A percentile compares a stretch with the other conserved stretches of the same genome.
Conservation (phyloP, 1,140 invertebrate species). For the Zophobas atratus region DNA sequence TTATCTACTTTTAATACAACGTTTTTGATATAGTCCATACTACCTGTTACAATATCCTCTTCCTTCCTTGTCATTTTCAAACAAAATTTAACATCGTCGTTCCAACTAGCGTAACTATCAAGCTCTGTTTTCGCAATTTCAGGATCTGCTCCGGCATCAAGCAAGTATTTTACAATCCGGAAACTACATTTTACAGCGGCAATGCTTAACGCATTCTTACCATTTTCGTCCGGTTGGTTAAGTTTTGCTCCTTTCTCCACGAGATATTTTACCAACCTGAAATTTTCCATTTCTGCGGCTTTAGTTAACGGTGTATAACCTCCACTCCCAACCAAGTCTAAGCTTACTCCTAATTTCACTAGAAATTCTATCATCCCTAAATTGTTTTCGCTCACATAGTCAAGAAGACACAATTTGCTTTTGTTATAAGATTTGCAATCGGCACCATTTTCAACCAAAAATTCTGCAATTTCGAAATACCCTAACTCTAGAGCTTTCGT, state of each 20-base stretch:
- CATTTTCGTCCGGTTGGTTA: constrained; percentile 3
- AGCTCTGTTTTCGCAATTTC: background rate
- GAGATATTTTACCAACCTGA: constrained; percentile 8
- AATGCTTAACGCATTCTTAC: background rate
- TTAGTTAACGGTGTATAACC: constrained; percentile 3
- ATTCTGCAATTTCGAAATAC: constrained; percentile 18
- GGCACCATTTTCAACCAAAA: constrained; percentile 12
- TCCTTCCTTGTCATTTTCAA: background rate
- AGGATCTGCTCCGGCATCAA: background rate
- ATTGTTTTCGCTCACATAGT: background rate
- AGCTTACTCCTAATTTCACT: background rate
- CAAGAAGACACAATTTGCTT: background rate
- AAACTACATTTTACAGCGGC: background rate
- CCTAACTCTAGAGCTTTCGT: background rate
- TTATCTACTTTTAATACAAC: too few relatives aligned
- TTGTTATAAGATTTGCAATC: background rate
- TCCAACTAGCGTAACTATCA: background rate
- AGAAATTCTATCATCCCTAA: background rate
- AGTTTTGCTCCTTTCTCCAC: constrained; percentile 30
- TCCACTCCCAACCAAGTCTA: background rate
- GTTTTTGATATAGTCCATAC: too few relatives aligned
- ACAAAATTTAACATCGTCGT: background rate
- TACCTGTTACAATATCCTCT: background rate
- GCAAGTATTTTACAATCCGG: background rate
- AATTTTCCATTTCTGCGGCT: background rate